Evolutionary conservation across 2,888 invertebrate species (phyloP), one percentile per base, ranked within the genome.

Genomic region (Strigamia transsilvanica): DNA sequence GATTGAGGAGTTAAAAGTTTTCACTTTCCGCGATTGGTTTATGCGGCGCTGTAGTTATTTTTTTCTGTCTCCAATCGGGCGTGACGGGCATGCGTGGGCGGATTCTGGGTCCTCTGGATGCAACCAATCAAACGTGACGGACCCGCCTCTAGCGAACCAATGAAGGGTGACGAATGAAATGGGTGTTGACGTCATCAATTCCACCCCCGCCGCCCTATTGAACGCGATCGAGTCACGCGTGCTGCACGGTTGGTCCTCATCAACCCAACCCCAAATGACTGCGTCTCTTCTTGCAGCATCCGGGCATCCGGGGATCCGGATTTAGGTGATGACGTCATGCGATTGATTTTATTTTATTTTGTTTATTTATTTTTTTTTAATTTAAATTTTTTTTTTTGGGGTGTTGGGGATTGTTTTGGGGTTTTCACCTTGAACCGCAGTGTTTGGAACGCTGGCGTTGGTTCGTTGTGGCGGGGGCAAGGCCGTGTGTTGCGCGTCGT

Each of bases 101-200:
- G 61, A 66, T 66, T 4, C 61, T 7, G 61, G 61, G 61, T 66
- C 61, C 61, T 12, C 10, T 21, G 61, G 21, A 5, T 66, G 61
- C 61, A 66, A 18, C 61, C 61, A 66, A 66, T 66, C 61, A 66
- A 66, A 66, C 61, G 61, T 66, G 61, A 23, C 61, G 23, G 61
- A 66, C 61, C n/a, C 61, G 61, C 61, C 61, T 66, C 61, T 12
- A 21, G 13, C 12, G 61, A 66, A 23, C 61, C 61, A 66, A 66
- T 66, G 21, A 66, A 66, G 61, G 61, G 61, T 66, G 21, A 66
- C 61, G 61, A 66, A 66, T 66, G 23, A 66, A 66, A 66, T 66
- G 61, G 61, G 61, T 66, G 61, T 66, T 66, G 61, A 23, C 61
- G 61, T 66, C 61, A 66, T 66, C 61, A 66, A 66, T 21, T 10